Percentiles rank a stretch among this genome's conserved stretches.
These are phyloP conservation scores for Tanytarsus gracilentus DNA, from an alignment of 2,888 invertebrate genomes.

Conservation along the genomic window DNA sequence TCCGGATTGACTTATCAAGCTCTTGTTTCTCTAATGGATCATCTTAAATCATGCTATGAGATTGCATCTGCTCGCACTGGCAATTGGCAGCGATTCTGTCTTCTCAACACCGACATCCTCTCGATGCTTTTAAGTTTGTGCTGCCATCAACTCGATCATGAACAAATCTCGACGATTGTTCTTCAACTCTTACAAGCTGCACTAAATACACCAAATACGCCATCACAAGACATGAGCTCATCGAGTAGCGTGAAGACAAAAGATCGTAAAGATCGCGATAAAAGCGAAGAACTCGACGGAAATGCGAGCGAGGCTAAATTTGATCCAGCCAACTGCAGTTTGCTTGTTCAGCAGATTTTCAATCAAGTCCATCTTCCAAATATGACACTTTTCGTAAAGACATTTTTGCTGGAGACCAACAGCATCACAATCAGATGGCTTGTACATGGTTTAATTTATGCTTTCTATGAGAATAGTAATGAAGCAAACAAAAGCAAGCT, in stretches of 20 bases:
- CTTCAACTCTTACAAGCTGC: slow-evolving; percentile 84
- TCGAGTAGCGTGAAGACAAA: slow-evolving; percentile 34
- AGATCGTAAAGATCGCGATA: slow-evolving; percentile 53
- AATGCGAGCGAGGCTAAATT: slow-evolving; percentile 49
- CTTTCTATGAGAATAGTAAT: slow-evolving; percentile 77
- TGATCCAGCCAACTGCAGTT: slow-evolving; percentile 57
- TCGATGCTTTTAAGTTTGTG: slow-evolving; percentile 77
- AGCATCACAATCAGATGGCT: slow-evolving; percentile 91
- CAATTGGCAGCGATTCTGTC: slow-evolving; percentile 91
- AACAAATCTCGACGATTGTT: slow-evolving; percentile 84
- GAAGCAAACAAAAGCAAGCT: slow-evolving; percentile 67
- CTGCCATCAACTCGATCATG: slow-evolving; percentile 64
- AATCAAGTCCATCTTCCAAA: slow-evolving; percentile 48
- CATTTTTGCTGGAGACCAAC: slow-evolving; percentile 88
- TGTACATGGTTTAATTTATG: slow-evolving; percentile 76
- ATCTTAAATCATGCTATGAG: slow-evolving; percentile 87
- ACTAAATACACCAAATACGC: slow-evolving; percentile 39
- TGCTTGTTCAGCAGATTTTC: slow-evolving; percentile 61
- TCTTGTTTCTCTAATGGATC: slow-evolving; percentile 89
- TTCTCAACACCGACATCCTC: slow-evolving; percentile 61
- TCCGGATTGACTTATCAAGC: slow-evolving; percentile 71
- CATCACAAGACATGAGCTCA: slow-evolving; percentile 16
- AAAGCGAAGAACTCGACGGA: slow-evolving; percentile 56
- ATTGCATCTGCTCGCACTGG: slow-evolving; percentile 83
- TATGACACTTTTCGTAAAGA: slow-evolving; percentile 63